A percentile compares a stretch with the other conserved stretches of the same genome.
These are phyloP conservation scores for Cheilosia soror DNA, from an alignment of 2,888 invertebrate genomes.

Conservation along the genomic window DNA sequence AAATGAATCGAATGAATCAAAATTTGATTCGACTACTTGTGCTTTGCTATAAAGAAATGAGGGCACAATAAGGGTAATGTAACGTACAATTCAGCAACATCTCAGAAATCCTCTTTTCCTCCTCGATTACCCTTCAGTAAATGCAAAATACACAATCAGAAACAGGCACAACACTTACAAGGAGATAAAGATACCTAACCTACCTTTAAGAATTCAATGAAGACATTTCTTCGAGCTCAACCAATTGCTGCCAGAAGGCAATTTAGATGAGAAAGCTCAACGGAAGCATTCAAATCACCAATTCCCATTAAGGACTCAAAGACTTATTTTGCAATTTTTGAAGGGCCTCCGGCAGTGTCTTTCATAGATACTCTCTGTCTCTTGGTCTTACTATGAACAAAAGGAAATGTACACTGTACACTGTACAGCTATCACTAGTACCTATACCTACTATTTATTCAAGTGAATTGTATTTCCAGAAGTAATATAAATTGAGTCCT, in stretches of 20 bases:
- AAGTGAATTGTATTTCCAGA: constrained; percentile 2
- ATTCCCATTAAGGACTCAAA: constrained; percentile 48
- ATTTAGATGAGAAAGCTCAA: neutral
- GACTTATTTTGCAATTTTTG: constrained; percentile 53
- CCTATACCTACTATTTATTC: constrained; percentile 15
- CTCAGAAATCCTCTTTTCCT: neutral
- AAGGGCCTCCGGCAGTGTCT: constrained; percentile 32
- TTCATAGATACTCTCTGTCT: neutral
- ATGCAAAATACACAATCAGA: constrained; percentile 28
- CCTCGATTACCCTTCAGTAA: neutral
- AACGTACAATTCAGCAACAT: constrained; percentile 9
- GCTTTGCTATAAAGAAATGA: neutral
- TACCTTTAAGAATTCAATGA: constrained; percentile 34
- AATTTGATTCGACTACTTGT: constrained; percentile 51
- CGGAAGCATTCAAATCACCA: constrained; percentile 46
- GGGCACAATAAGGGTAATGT: constrained; percentile 8
- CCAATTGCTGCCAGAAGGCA: constrained; percentile 1
- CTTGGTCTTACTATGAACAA: neutral
- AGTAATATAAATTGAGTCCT: constrained; percentile 44
- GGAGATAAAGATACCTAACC: constrained; percentile 32
- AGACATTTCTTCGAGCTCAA: constrained; percentile 20
- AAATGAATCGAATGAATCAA: constrained; percentile 63
- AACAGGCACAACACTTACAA: constrained; percentile 12
- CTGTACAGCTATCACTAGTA: constrained; percentile 36
- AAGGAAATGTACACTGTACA: constrained; percentile 32